Evolutionary conservation across 2,797 vertebrate species (phyloP).

Genomic region (Characodon lateralis): DNA sequence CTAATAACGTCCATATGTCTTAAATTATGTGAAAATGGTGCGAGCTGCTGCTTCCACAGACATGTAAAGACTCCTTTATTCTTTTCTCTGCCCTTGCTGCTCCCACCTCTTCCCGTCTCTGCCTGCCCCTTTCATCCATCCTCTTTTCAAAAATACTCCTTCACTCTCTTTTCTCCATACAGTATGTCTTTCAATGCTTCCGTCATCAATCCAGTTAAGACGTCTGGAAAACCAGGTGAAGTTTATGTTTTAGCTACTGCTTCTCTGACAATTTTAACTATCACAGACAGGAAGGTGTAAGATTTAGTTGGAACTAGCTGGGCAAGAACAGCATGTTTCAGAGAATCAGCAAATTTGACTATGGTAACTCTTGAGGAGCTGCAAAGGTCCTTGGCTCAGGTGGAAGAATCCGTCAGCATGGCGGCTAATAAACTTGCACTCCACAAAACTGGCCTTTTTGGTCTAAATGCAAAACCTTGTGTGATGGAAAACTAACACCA

Average conservation of each 20-base stretch:
- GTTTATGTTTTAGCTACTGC: not conserved
- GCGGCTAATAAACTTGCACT: too few relatives aligned
- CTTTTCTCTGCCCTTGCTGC: constrained; percentile 61
- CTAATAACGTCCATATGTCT: constrained; percentile 85
- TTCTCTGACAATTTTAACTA: not conserved
- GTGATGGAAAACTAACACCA: not conserved
- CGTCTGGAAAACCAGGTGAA: constrained; percentile 1
- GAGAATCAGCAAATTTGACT: too few relatives aligned
- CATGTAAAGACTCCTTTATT: constrained; percentile 83
- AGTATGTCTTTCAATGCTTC: constrained; percentile 7
- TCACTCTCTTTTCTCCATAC: constrained; percentile 6
- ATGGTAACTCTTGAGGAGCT: too few relatives aligned
- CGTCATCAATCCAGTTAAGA: constrained; percentile 13
- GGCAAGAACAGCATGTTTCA: too few relatives aligned
- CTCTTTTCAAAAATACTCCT: constrained; percentile 31
- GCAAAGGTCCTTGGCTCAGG: too few relatives aligned
- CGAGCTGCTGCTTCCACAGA: constrained; percentile 81
- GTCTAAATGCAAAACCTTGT: not conserved
- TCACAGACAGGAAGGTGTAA: not conserved
- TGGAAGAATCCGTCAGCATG: too few relatives aligned
- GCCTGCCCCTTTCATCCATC: constrained; percentile 62
- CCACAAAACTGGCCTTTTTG: not conserved
- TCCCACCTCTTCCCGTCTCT: constrained; percentile 78
- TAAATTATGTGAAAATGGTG: constrained; percentile 85
- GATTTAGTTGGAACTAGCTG: not conserved